Evolutionary conservation across 2,113 vertebrate species (phyloP).

Genomic region (Xiphophorus hellerii): DNA sequence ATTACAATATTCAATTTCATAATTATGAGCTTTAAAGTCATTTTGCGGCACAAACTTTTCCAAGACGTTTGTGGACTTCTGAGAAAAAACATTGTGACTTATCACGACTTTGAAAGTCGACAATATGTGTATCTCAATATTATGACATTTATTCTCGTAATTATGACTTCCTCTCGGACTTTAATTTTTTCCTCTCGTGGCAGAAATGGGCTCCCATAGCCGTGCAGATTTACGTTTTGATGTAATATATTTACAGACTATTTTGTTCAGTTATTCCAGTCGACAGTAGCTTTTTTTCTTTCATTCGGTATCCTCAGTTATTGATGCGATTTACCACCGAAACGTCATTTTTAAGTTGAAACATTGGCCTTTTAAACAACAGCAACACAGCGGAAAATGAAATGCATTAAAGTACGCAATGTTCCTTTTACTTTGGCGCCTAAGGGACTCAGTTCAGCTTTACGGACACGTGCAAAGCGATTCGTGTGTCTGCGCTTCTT

Average conservation of each 20-base stretch:
- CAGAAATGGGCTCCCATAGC: too few species aligned
- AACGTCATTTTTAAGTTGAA: background rate
- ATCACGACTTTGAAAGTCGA: too few species aligned
- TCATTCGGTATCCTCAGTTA: rapidly evolving
- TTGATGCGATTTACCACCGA: background rate
- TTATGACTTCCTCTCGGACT: too few species aligned
- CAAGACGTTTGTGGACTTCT: too few species aligned
- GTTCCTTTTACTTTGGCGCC: background rate
- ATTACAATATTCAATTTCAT: too few species aligned
- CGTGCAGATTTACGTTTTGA: background rate
- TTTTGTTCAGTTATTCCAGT: background rate
- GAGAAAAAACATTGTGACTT: too few species aligned
- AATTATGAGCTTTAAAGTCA: too few species aligned
- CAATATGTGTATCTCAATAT: too few species aligned
- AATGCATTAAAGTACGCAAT: background rate
- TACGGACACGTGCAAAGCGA: background rate
- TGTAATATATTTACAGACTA: background rate
- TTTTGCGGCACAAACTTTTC: too few species aligned
- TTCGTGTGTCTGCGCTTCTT: background rate
- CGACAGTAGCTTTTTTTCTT: background rate
- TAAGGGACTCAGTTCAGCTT: background rate
- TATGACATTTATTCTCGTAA: too few species aligned
- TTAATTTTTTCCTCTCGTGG: too few species aligned
- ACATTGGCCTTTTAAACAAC: background rate
- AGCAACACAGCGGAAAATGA: background rate